Evolutionary conservation across 2,888 invertebrate genomes (phyloP), one percentile per base, ranked within the genome.

Genomic region (Cephus pygmeus): DNA sequence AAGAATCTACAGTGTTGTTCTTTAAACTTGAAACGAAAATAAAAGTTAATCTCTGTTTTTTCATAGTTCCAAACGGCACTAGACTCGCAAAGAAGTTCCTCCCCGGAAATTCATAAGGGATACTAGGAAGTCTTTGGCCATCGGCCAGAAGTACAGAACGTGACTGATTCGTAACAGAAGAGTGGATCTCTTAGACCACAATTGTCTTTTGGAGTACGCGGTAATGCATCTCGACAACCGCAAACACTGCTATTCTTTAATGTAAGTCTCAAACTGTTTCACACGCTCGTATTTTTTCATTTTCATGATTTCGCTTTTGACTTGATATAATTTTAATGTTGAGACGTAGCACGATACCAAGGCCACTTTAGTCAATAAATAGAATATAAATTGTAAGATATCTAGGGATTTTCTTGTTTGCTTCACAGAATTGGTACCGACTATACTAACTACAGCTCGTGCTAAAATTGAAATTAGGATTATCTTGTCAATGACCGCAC

Each of bases 401-500:
- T 23, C 56, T 56, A 56, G 56, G 23, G 56, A 23, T 23, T 56
- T 56, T 56, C 23, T 23, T 56, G 6, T 23, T 56, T 56, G 6
- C 6, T 56, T 56, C 56, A 23, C 56, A 56, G 56, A 15, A 40
- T 56, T 56, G 56, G 56, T 56, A 23, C 9, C 23, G 56, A 40
- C 40, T 40, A 40, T 40, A 40, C 40, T 15, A 15, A 23, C 23
- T 56, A 56, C 9, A 23, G 56, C 9, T 9, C 23, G 56, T 23
- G 56, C 23, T 56, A 23, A 15, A 23, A 56, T 56, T 23, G 56
- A 56, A 56, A 56, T 56, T 56, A 2, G 56, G 56, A 56, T 56
- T 56, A 23, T 23, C 23, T 56, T 56, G 80, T 88, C 87, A 88
- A 91, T 91, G 90, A 88, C 89, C 81, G 83, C 83, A 74, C 84